Base-by-base conservation (phyloP, 2,888 invertebrate species). In the Bombylius discolor region DNA sequence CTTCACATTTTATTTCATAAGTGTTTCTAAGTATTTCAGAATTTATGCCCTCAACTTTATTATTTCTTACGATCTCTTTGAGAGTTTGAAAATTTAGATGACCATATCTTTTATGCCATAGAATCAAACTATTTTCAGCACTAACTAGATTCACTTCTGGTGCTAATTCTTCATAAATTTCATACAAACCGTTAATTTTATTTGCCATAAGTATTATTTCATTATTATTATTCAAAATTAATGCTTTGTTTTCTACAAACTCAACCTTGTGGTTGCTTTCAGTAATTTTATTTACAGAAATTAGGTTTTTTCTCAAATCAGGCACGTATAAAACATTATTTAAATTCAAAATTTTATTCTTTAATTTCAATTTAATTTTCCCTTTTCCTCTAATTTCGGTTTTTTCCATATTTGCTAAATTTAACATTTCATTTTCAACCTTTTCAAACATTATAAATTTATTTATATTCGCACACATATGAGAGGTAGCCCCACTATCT, bases 1-100 rank as follows among this genome's bases (percentile, higher is more conserved):
- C 49, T 11, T 52, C 46, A 11, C 52, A 56, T 12, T 47, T 39
- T 46, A 32, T 9, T 36, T 49, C 49, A 12, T n/a, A 13, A n/a
- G 6, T 4, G 4, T 42, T 2, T 33, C 52, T 46, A 12, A 46
- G 49, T 0, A 39, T 8, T 14, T 56, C 47, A 4, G 45, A 13
- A n/a, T 49, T 50, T 12, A 56, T 12, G 32, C 50, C 52, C 12
- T 14, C 46, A 46, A 56, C 46, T 46, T 46, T 49, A 36, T 52
- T 39, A 13, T 56, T 23, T 5, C 49, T 48, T 44, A 32, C 49
- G 5, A 52, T 49, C 4, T 49, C 49, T 23, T 52, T 39, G 13
- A 56, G 32, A 42, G 46, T 42, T 6, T 32, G 39, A 46, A 49
- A 50, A 23, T 56, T 56, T 5, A 56, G 39, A 13, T 53, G 56